Evolutionary conservation across 2,113 vertebrate species (phyloP).

Genomic region (Actenoides lindsayi): DNA sequence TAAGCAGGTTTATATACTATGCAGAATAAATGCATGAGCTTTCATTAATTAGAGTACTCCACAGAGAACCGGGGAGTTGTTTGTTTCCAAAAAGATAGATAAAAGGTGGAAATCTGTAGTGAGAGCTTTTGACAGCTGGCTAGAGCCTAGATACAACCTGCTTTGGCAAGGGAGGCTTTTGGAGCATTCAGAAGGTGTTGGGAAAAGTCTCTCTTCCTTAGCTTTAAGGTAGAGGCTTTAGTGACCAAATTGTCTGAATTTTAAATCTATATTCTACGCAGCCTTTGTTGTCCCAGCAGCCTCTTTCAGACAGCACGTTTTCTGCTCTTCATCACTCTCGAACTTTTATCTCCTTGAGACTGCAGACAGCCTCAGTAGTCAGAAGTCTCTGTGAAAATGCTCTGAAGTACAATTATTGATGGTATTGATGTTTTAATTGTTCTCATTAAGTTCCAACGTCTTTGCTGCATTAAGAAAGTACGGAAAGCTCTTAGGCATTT

Average conservation of each 20-base stretch:
- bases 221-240: background rate
- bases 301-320: background rate
- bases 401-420: slow-evolving; percentile 20
- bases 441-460: slow-evolving; percentile 39
- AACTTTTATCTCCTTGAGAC: background rate
- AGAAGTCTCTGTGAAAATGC: background rate
- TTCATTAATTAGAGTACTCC: slow-evolving; percentile 50
- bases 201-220: background rate
- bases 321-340: background rate
- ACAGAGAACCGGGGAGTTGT: slow-evolving; percentile 20
- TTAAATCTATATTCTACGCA: background rate
- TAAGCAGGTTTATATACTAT: background rate
- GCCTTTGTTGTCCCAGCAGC: background rate
- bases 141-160: background rate
- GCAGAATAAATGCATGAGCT: slow-evolving; percentile 55
- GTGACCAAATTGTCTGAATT: background rate
- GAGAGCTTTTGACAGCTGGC: slow-evolving; percentile 13
- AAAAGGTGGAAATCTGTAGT: slow-evolving; percentile 20
- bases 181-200: background rate
- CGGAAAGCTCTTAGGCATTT: background rate
- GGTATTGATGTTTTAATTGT: slow-evolving; percentile 38
- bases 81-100: slow-evolving; percentile 39
- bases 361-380: background rate
- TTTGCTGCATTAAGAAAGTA: background rate
- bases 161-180: background rate